These are phyloP conservation scores for Osmerus eperlanus DNA, from an alignment of 2,113 vertebrate genomes.

Conservation along the genomic window DNA sequence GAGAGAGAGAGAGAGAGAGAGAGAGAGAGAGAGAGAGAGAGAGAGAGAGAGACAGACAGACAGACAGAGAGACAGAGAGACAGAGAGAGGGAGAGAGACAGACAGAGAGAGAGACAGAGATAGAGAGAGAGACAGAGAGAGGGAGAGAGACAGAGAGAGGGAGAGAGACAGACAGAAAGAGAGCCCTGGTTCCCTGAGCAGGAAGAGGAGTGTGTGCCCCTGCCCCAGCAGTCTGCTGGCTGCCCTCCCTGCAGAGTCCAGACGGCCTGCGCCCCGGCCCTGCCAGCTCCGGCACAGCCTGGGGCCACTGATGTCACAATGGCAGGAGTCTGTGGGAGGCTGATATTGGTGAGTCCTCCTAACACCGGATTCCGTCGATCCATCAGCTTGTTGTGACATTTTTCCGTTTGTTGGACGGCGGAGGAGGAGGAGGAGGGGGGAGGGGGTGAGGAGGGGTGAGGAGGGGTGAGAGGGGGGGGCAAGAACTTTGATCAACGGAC, in stretches of 20 bases:
- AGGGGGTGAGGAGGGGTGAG: slow-evolving; percentile 2
- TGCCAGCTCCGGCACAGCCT: slow-evolving; percentile 67
- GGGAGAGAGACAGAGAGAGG: too few species aligned
- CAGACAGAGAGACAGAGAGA: too few species aligned
- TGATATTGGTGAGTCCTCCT: slow-evolving; percentile 72
- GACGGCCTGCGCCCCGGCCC: slow-evolving; percentile 67
- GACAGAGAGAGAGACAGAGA: too few species aligned
- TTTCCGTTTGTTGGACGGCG: slow-evolving; percentile 15
- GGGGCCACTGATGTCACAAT: slow-evolving; percentile 72
- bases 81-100: too few species aligned
- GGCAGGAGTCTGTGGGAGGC: slow-evolving; percentile 73
- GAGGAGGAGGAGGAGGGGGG: slow-evolving; percentile 9
- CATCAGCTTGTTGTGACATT: slow-evolving; percentile 67
- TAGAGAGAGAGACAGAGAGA: too few species aligned
- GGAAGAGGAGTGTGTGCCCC: slow-evolving; percentile 36
- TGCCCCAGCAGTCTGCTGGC: slow-evolving; percentile 48
- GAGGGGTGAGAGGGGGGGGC: slow-evolving; percentile 17
- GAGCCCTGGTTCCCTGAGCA: neutral
- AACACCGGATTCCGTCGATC: slow-evolving; percentile 70
- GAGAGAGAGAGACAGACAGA: too few species aligned
- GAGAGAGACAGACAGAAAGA: too few species aligned
- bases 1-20: too few species aligned
- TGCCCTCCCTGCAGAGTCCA: slow-evolving; percentile 67
- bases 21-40: too few species aligned
- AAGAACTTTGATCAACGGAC: slow-evolving; percentile 29